Conservation (phyloP, 23 tunicate species). For the Ciona savignyi region DNA sequence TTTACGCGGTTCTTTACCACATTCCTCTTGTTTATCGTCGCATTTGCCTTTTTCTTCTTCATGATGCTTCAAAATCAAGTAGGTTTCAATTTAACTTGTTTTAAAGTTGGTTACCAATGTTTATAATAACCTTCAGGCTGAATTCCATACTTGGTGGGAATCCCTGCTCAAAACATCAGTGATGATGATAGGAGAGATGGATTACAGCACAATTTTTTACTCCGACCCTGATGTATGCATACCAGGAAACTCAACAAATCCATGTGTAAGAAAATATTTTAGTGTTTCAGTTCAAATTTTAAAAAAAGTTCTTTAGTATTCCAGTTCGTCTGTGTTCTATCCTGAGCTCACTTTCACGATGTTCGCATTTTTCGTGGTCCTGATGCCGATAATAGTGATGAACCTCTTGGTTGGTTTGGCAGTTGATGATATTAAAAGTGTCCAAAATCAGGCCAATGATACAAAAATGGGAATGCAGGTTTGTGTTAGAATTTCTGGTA, state of each 20-base stretch:
- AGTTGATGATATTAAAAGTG: slow-evolving; percentile 42
- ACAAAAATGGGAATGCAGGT: slow-evolving; percentile 39
- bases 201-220: slow-evolving; percentile 27
- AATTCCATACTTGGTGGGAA: slow-evolving; percentile 9
- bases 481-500: not conserved
- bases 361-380: slow-evolving; percentile 4
- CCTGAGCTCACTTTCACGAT: slow-evolving; percentile 1
- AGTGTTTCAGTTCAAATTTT: not conserved
- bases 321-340: slow-evolving; percentile 6
- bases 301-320: not conserved
- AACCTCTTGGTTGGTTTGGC: slow-evolving; percentile 46
- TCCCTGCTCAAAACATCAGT: slow-evolving; percentile 21
- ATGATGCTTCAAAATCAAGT: slow-evolving; percentile 45
- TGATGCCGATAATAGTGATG: slow-evolving; percentile 36
- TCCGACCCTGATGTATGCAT: slow-evolving; percentile 4
- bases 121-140: too few relatives aligned
- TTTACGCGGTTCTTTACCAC: slow-evolving; percentile 22
- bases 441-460: slow-evolving; percentile 18
- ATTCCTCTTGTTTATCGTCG: slow-evolving; percentile 9
- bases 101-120: too few relatives aligned
- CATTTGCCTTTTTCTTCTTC: slow-evolving; percentile 33
- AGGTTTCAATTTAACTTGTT: too few relatives aligned
- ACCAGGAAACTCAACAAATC: not conserved
- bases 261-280: too few relatives aligned
- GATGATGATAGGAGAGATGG: slow-evolving; percentile 50